Evolutionary conservation across 2,797 vertebrate species (phyloP), one percentile per base, ranked within the genome.

Genomic region (Danio kyathit): DNA sequence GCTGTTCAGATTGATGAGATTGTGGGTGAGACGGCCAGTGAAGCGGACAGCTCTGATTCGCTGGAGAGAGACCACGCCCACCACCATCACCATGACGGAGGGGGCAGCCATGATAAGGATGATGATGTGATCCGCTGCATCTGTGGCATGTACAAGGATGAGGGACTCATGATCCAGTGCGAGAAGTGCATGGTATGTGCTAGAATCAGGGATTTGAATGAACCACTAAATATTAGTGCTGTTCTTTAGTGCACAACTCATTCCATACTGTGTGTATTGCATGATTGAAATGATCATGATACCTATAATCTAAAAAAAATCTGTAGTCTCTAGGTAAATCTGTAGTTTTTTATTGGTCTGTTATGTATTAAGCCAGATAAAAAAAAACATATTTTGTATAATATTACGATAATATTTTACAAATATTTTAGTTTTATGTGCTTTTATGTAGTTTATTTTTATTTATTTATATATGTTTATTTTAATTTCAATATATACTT

Each of bases 111-210:
- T 5, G 93, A 95, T 91, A 98, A 99, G 90, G 98, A 99, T 0
- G 98, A 99, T 14, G 98, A 99, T 1, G 89, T 99, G 52, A 99
- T 99, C 90, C 96, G 98, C 51, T 99, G 98, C 90, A 96, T 99
- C 88, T 99, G 98, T 64, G 98, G 97, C 89, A 96, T 99, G 92
- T 98, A 97, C 93, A 98, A 98, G 89, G 98, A 99, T 0, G 98
- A 99, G 87, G 98, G 98, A 75, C 95, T 99, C 75, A 99, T 99
- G 98, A 99, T 99, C 92, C 97, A 99, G 91, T 98, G 97, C 63
- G 97, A 98, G 82, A 98, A 98, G 90, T 99, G 97, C 94, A 97
- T 99, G 97, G 97, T 99, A 86, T 92, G 89, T 80, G 14, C 41
- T 48, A 51, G 44, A 7, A 21, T 21, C 12, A 65, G n/a, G 63